These are phyloP conservation scores for Aselliscus stoliczkanus DNA, from an alignment of 2,797 vertebrate species.

Conservation along the genomic window DNA sequence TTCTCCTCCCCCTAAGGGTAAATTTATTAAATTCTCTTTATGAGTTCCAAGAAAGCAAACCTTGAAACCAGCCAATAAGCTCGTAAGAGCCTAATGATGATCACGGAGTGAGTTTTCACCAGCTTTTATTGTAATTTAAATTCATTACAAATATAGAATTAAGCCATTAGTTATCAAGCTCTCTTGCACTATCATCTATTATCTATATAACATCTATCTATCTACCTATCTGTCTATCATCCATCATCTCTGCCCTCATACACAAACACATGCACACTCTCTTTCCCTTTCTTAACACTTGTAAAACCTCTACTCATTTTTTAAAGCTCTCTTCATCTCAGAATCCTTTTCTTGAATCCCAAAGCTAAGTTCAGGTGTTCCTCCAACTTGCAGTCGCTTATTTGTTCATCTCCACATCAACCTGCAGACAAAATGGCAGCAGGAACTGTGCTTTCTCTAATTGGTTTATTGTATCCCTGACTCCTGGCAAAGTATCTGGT, in stretches of 20 bases:
- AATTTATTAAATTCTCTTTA: slow-evolving; percentile 52
- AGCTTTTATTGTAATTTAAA: slow-evolving; percentile 29
- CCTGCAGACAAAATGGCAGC: not conserved
- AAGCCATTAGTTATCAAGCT: not conserved
- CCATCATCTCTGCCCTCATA: not conserved
- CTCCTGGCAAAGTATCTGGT: not conserved
- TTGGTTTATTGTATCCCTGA: not conserved
- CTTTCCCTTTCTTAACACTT: not conserved
- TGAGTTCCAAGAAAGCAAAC: slow-evolving; percentile 51
- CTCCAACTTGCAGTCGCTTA: not conserved
- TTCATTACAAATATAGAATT: slow-evolving; percentile 32
- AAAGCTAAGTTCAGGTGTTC: not conserved
- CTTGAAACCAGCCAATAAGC: slow-evolving; percentile 8
- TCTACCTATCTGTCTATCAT: not conserved
- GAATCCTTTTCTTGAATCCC: not conserved
- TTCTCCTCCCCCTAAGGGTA: slow-evolving; percentile 17
- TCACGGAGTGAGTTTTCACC: not conserved
- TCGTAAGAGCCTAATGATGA: not conserved
- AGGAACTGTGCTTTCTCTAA: not conserved
- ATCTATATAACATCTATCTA: not conserved
- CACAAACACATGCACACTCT: not conserved
- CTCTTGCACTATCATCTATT: not conserved
- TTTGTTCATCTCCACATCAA: not conserved
- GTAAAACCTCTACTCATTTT: not conserved
- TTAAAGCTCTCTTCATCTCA: not conserved